Evolutionary conservation across 2,888 invertebrate genomes (phyloP).

Genomic region (Clusia tigrina): DNA sequence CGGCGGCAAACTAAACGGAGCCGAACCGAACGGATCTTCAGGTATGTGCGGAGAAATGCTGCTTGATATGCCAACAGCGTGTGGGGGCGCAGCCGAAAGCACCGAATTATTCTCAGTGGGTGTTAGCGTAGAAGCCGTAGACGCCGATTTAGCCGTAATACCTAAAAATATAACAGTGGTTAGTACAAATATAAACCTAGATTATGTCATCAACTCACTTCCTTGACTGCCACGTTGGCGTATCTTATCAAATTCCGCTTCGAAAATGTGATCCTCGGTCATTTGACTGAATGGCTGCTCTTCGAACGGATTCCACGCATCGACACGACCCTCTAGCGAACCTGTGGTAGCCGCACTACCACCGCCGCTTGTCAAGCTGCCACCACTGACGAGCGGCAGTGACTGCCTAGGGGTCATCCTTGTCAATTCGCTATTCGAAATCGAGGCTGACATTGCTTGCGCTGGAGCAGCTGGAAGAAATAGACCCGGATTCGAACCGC

Average conservation of each 20-base stretch:
- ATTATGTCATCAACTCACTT: conserved; percentile 67
- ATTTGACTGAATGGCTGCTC: conserved; percentile 77
- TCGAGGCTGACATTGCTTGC: conserved; percentile 48
- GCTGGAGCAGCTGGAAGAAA: conserved; percentile 43
- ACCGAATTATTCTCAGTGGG: conserved; percentile 55
- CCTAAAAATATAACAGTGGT: conserved; percentile 41
- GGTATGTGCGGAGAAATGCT: conserved; percentile 60
- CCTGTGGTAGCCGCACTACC: conserved; percentile 40
- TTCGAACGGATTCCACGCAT: conserved; percentile 87
- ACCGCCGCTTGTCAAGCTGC: conserved; percentile 34
- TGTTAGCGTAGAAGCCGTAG: conserved; percentile 61
- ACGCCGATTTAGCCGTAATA: conserved; percentile 62
- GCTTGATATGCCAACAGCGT: conserved; percentile 18
- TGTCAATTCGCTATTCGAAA: conserved; percentile 59
- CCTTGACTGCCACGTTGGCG: conserved; percentile 77
- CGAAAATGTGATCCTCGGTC: conserved; percentile 83
- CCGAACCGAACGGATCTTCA: conserved; percentile 82
- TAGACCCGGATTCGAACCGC: conserved; percentile 59
- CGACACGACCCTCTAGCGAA: conserved; percentile 62
- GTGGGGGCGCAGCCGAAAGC: conserved; percentile 28
- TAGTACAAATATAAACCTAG: conserved; percentile 3
- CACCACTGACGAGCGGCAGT: conserved; percentile 36
- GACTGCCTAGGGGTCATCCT: conserved; percentile 45
- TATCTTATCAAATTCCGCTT: conserved; percentile 84
- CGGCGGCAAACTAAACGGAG: conserved; percentile 78